These are phyloP conservation scores for Eubucco bourcierii DNA, from an alignment of 2,113 vertebrate genomes.

Conservation along the genomic window DNA sequence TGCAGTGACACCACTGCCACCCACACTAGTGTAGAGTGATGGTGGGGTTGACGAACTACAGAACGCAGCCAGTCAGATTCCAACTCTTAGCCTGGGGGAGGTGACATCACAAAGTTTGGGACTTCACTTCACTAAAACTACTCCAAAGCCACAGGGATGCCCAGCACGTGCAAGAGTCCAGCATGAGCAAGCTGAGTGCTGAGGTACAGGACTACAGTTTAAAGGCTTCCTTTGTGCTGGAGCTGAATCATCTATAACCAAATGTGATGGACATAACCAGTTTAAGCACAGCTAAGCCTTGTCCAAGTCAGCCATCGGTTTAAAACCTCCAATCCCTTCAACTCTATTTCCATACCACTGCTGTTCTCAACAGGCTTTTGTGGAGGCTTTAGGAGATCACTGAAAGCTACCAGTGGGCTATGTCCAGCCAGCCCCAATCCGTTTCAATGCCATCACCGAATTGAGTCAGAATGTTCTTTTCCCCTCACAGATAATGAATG, in stretches of 20 bases:
- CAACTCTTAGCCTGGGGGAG: not conserved
- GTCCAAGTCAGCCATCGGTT: constrained; percentile 46
- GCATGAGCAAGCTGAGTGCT: not conserved
- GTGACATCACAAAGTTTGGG: not conserved
- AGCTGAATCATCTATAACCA: constrained; percentile 7
- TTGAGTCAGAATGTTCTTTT: not conserved
- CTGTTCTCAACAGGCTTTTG: constrained; percentile 1
- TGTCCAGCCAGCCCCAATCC: not conserved
- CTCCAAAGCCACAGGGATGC: not conserved
- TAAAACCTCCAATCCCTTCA: constrained; percentile 49
- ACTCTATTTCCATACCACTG: constrained; percentile 27
- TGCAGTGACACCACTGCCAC: not conserved
- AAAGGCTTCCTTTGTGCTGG: not conserved
- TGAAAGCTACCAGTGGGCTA: not conserved
- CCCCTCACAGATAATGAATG: not conserved
- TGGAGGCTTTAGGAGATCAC: constrained; percentile 33
- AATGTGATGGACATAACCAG: constrained; percentile 23
- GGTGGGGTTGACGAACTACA: not conserved
- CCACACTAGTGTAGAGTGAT: not conserved
- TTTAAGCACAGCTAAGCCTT: constrained; percentile 51
- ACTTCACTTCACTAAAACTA: not conserved
- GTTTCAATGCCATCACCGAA: accelerated
- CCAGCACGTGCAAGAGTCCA: not conserved
- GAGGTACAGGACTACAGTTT: not conserved
- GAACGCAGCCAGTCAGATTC: not conserved